A percentile compares a stretch with the other conserved stretches of the same genome.
Evolutionary conservation across 2,888 invertebrate species (phyloP).

Genomic region (Euspilapteryx auroguttella): DNA sequence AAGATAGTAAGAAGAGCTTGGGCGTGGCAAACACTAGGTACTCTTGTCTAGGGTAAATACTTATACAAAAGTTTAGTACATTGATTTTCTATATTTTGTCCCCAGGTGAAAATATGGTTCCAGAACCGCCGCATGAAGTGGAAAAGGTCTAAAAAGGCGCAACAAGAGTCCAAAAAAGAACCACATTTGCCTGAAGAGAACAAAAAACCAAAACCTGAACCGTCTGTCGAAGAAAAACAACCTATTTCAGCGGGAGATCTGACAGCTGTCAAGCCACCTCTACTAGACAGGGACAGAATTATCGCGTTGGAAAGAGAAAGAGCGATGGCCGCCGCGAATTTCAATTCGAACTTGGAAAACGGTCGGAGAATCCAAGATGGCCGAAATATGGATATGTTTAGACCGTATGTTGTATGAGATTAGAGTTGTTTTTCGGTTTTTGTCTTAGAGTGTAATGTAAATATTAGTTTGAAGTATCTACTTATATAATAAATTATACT

Average conservation of each 20-base stretch:
- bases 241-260: conserved; percentile 36
- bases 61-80: neutral
- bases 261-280: conserved; percentile 48
- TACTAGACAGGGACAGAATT: conserved; percentile 51
- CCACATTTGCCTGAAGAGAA: conserved; percentile 24
- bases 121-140: conserved; percentile 99
- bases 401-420: conserved; percentile 57
- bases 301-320: conserved; percentile 47
- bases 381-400: conserved; percentile 46
- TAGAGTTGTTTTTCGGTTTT: conserved; percentile 26
- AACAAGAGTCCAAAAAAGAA: conserved; percentile 79
- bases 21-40: too few relatives aligned
- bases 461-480: neutral
- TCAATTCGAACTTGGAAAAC: conserved; percentile 53
- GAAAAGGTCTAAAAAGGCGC: conserved; percentile 96
- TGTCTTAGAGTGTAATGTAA: too few relatives aligned
- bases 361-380: conserved; percentile 49
- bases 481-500: conserved; percentile 1
- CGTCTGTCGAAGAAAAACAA: conserved; percentile 27
- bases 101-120: conserved; percentile 97
- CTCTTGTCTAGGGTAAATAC: too few relatives aligned
- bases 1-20: too few relatives aligned
- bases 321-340: conserved; percentile 51
- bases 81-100: conserved; percentile 12
- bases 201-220: conserved; percentile 23